Evolutionary conservation across 1,140 invertebrate genomes (phyloP), one percentile per base, ranked within the genome.

Genomic region (Acyrthosiphon pisum): DNA sequence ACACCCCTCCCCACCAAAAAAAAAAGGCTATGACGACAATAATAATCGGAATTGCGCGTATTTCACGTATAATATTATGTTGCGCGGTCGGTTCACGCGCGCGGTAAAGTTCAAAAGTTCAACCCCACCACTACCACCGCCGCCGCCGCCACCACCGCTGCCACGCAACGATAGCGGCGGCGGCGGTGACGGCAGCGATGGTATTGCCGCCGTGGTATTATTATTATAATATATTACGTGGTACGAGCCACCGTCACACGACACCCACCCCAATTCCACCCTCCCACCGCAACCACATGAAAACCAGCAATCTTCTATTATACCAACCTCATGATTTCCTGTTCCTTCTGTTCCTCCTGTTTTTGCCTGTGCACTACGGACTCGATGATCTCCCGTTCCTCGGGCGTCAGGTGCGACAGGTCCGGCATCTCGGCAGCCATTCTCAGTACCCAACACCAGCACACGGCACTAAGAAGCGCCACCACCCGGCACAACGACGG

Each of bases 361-460:
- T 98, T 97, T 95, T 99, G 99, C 94, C 99, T 96, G 96, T 98
- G 97, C 96, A 99, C 98, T 94, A 99, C 99, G 95, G 97, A 97
- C 96, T 99, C 98, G 95, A 99, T 99, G 96, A 99, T 99, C 96
- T 97, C 97, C 95, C 99, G 97, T 96, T 99, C 99, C 95, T 99
- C 98, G 94, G 98, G 97, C 94, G 98, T 99, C 95, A 99, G 97
- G 96, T 99, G 99, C 95, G 98, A 99, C 94, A 99, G 97, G 96
- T 99, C 99, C 94, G 99, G 99, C 97, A 98, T 97, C 95, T 97
- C 97, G 95, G 97, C 93, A 84, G 93, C 94, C 94, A 94, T 94
- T 76, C 89, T 94, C 46, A 68, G 50, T 91, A 60, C 84, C 90
- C 93, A 91, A 68, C 81, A 93, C 91, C 91, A 93, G 91, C 91